Conservation (phyloP, 2,797 vertebrate genomes). For the Micropoecilia bifurca region DNA sequence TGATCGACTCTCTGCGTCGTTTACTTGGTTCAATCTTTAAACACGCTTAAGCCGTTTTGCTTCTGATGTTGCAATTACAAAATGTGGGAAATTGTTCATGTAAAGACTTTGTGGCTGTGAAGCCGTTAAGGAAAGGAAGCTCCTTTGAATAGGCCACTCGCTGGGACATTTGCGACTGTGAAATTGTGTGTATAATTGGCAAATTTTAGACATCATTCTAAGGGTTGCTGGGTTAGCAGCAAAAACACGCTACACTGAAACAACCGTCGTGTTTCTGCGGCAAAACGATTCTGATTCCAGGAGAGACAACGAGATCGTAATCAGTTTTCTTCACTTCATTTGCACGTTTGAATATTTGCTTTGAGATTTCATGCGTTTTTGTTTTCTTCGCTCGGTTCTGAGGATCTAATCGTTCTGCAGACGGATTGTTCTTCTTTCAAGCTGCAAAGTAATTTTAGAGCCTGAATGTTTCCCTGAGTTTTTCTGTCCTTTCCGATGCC, state of each 20-base stretch:
- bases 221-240: conserved; percentile 11
- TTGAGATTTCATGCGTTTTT: background rate
- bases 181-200: conserved; percentile 58
- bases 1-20: background rate
- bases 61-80: background rate
- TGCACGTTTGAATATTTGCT: background rate
- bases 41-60: background rate
- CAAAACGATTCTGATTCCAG: background rate
- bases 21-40: background rate
- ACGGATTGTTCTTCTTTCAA: conserved; percentile 4
- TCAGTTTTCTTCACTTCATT: background rate
- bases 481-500: conserved; percentile 12
- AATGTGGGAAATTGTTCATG: background rate
- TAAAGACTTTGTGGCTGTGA: background rate
- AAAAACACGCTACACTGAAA: background rate
- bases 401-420: background rate
- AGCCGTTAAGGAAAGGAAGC: background rate
- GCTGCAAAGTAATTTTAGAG: conserved; percentile 7
- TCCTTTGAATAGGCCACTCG: conserved; percentile 21
- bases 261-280: background rate
- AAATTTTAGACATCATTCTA: conserved; percentile 32
- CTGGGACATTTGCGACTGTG: conserved; percentile 34
- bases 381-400: background rate
- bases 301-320: background rate
- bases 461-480: conserved; percentile 8